phyloP scores from a whole-genome alignment of 2,113 vertebrate species.

The Motacilla alba region DNA sequence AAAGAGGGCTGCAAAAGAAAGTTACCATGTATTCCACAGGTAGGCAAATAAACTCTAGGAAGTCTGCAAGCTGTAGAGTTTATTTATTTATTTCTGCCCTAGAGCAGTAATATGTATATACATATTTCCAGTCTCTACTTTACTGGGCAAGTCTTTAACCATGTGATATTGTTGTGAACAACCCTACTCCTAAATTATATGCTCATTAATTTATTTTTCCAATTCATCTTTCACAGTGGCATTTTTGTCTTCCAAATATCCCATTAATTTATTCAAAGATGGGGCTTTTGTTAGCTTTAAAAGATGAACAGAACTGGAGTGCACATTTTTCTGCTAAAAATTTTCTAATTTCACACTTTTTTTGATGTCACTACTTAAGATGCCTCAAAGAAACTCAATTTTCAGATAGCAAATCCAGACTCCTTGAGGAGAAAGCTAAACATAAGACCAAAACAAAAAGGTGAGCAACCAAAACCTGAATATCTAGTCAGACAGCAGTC shows the following conservation, averaged over 20 bases:
- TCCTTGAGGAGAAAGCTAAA: neutral
- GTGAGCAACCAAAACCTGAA: neutral
- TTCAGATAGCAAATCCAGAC: neutral
- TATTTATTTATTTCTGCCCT: neutral
- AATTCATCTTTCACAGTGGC: neutral
- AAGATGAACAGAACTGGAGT: neutral
- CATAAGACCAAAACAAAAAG: neutral
- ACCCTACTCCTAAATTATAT: neutral
- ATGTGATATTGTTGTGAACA: rapidly evolving
- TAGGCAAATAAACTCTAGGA: neutral
- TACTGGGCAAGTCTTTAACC: neutral
- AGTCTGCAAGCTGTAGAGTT: neutral
- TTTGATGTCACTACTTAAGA: neutral
- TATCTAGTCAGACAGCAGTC: neutral
- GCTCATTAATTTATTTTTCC: neutral
- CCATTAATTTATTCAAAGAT: neutral
- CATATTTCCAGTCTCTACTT: neutral
- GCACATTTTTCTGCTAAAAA: neutral
- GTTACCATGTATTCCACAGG: neutral
- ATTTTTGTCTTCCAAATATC: neutral
- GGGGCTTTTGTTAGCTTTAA: neutral
- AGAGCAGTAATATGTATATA: neutral
- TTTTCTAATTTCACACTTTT: neutral
- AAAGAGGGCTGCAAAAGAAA: neutral
- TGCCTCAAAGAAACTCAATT: neutral